Evolutionary conservation across 2,797 vertebrate genomes (phyloP).

Genomic region (Xiphorhynchus erythropygius): DNA sequence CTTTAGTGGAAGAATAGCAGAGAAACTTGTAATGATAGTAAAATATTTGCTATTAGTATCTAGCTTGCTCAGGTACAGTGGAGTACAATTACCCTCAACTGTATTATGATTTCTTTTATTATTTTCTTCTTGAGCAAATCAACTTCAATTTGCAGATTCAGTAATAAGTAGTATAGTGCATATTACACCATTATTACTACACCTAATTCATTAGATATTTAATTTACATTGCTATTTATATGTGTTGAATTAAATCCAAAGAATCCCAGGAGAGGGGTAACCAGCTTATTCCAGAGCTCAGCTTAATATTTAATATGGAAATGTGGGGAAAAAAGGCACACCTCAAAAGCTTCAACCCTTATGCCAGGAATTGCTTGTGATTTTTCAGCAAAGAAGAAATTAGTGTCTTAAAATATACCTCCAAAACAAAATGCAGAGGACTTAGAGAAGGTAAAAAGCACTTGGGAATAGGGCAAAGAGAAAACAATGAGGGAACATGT

Average conservation of each 20-base stretch:
- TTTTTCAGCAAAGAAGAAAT: background rate
- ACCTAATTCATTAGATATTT: conserved; percentile 2
- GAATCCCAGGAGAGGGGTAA: background rate
- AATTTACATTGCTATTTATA: conserved; percentile 40
- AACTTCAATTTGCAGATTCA: conserved; percentile 39
- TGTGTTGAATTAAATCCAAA: conserved; percentile 20
- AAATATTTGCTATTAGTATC: background rate
- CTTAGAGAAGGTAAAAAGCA: background rate
- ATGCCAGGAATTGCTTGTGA: background rate
- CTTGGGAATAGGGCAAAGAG: background rate
- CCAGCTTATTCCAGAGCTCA: background rate
- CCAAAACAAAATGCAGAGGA: background rate
- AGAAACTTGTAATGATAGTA: background rate
- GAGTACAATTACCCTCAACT: background rate
- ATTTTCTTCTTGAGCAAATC: conserved; percentile 34
- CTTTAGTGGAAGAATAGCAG: background rate
- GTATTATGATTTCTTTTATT: background rate
- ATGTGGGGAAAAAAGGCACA: background rate
- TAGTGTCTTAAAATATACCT: background rate
- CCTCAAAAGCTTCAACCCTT: background rate
- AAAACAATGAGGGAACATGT: background rate
- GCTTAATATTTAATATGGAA: background rate
- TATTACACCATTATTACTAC: conserved; percentile 33
- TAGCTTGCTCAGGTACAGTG: background rate
- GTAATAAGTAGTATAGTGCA: background rate